Base-by-base conservation (phyloP, 1,140 invertebrate species). In the Orchestia grillus region DNA sequence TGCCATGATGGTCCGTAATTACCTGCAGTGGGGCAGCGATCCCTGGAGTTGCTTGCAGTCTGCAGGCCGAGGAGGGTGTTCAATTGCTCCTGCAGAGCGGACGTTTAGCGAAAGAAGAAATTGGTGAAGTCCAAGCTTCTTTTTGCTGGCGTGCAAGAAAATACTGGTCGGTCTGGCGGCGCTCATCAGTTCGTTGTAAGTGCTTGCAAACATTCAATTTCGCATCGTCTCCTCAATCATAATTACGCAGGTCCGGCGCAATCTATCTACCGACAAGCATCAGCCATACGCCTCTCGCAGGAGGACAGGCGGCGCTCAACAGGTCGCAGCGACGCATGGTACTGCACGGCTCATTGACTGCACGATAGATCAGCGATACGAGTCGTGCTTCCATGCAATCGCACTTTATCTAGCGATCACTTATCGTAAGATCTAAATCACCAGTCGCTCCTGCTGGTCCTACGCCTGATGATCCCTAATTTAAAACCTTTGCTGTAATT, bases 361-460 rank as follows among this genome's bases (percentile, higher is more conserved):
- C 41, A 41, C 88, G 44, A 44, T 91, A 91, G 41, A 91, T 91
- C 88, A 43, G 44, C 44, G 88, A 8, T 91, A 16, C 88, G 4
- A 91, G 8, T 43, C 41, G 88, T 42, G 88, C 44, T 44, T 44
- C 88, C 44, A 91, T 91, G 88, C 88, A 91, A 42, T 43, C 88
- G 4, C 41, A 6, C 41, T 44, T 91, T 91, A 91, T 91, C 88
- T 42, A 11, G 16, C 15, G 41, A 91, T 91, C 88, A 42, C 88
- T 91, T 91, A 91, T 91, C 88, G 44, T 42, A 19, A 44, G 41
- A 91, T 91, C 88, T 91, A 91, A 91, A 91, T 36, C 19, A 91
- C 42, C 44, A 44, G 41, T 44, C 88, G 42, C 88, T 77, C 88
- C 44, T 41, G 41, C 88, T 44, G 88, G 44, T 91, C 41, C 44